phyloP scores from a whole-genome alignment of 2,113 vertebrate species.

The Serinus canaria region DNA sequence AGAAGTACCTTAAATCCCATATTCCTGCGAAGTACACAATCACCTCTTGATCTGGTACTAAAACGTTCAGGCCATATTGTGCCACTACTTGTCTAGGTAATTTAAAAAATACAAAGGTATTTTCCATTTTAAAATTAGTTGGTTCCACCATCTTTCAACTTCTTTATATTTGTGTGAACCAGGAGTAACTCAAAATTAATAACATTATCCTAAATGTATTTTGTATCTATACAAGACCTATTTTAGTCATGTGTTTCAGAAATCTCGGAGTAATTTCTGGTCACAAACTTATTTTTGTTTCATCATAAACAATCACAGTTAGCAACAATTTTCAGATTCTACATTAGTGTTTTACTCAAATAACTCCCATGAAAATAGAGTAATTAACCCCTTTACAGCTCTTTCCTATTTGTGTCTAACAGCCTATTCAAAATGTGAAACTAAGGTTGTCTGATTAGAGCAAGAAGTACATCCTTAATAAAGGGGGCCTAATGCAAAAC shows the following conservation, averaged over 20 bases:
- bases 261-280: background rate
- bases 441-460: background rate
- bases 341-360: background rate
- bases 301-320: background rate
- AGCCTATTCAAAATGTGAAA: slow-evolving; percentile 11
- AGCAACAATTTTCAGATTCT: background rate
- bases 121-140: background rate
- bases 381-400: background rate
- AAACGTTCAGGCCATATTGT: background rate
- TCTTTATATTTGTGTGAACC: background rate
- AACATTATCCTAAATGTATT: background rate
- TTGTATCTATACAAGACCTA: background rate
- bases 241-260: background rate
- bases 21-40: background rate
- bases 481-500: background rate
- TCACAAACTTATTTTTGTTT: background rate
- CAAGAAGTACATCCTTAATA: background rate
- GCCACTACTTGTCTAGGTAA: background rate
- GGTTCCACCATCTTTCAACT: background rate
- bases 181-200: background rate
- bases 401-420: background rate
- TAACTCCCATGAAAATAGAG: background rate
- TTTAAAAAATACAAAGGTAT: background rate
- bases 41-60: background rate
- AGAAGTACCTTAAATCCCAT: background rate